Conservation (phyloP, 2,113 vertebrate species). For the Tapirus terrestris region DNA sequence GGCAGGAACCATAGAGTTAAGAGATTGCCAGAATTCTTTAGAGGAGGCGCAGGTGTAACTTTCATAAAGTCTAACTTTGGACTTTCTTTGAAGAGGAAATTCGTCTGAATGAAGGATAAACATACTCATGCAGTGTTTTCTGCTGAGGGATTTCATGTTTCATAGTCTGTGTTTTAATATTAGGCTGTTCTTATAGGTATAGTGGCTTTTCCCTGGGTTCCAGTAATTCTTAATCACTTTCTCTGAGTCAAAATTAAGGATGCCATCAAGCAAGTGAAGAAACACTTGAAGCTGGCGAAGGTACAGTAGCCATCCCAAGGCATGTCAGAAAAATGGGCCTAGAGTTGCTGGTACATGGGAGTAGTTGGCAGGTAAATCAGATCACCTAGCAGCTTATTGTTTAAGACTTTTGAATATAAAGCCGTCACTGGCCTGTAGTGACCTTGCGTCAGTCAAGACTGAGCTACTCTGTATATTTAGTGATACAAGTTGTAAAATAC, state of each 20-base stretch:
- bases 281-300: conserved; percentile 90
- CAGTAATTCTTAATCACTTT: conserved; percentile 91
- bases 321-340: neutral
- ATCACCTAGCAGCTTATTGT: neutral
- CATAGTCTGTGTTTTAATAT: neutral
- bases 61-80: neutral
- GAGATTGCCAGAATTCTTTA: neutral
- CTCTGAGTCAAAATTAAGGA: conserved; percentile 91
- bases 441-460: neutral
- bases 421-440: neutral
- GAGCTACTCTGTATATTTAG: neutral
- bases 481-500: conserved; percentile 92
- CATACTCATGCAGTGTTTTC: neutral
- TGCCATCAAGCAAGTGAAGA: conserved; percentile 91
- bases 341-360: neutral
- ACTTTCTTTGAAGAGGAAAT: neutral
- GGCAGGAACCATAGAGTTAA: neutral
- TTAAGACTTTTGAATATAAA: neutral
- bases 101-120: neutral
- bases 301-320: conserved; percentile 76
- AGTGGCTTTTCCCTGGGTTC: conserved; percentile 95
- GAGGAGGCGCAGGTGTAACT: neutral
- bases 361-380: neutral
- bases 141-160: neutral
- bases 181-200: conserved; percentile 87